Base-by-base conservation (phyloP, 2,113 vertebrate species). In the Eulemur macaco region DNA sequence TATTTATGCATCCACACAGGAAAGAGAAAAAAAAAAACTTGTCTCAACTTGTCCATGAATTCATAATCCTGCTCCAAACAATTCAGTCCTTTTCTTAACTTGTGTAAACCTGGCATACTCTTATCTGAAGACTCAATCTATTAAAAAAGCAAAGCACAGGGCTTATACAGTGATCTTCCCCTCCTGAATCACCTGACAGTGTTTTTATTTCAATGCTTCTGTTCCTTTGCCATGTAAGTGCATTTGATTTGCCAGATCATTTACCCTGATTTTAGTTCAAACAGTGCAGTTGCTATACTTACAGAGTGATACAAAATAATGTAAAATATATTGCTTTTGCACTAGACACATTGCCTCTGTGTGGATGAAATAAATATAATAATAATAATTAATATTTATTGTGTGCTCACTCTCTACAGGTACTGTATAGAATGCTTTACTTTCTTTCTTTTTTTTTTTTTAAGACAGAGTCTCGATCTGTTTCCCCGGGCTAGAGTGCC, bases 251-350 rank as follows among this genome's bases (percentile, higher is more conserved):
- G 52, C 20, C 8, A 31, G 42, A 78, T 64, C 3, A 69, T 76
- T 56, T 88, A 39, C 52, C 18, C 63, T n/a, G 27, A 60, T 86
- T 93, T 97, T 88, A 92, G 73, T 93, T 88, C 74, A 90, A 69
- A 92, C 11, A 82, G 6, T 50, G 45, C 2, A 86, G 31, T 80
- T 50, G 73, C 12, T 15, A 20, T 76, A 91, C 4, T 83, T 89
- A 83, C 0, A 80, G 31, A 25, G 23, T 37, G 27, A 85, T 80
- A 73, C 20, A 91, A 88, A 94, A 77, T 34, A 80, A 91, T 34
- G 45, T 45, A 76, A 93, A 93, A 68, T 60, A 34, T 6, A 60
- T 86, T 47, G 25, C 20, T 9, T 89, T 89, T 68, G 34, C 27
- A 34, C 14, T 8, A 12, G 63, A 85, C 18, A 92, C 27, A 89